Base-by-base conservation (phyloP, 2,797 vertebrate genomes). In the Meriones psammophilus region DNA sequence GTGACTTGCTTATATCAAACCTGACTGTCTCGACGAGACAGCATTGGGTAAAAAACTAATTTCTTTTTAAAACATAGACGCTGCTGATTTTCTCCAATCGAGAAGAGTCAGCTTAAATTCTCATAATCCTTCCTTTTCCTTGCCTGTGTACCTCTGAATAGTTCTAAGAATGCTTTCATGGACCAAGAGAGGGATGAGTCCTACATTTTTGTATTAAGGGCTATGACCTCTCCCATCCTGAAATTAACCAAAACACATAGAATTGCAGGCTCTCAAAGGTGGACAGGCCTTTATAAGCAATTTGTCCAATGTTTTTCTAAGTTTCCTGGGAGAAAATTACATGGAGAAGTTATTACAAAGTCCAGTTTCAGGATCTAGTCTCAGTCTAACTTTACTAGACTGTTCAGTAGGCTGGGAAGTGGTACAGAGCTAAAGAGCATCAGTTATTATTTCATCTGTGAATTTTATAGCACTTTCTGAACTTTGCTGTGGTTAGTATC, bases 1-100 rank as follows among this genome's bases (percentile, higher is more conserved):
- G 54, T 89, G 2, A 0, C 54, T 39, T 93, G 56, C 90, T 89
- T 88, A 64, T 81, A 64, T 58, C 56, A 95, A 94, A 1, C 14
- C n/a, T 95, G 87, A 93, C 42, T 94, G 86, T 60, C 78, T 85
- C 18, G 46, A 94, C 73, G 56, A 93, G 77, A 69, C 18, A 80
- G 46, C 77, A 46, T 94, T 89, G 54, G 88, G 33, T 56, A 84
- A 87, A 60, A 46, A 95, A 74, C 13, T 74, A 64, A 89, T 93
- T 94, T 96, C 20, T 94, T 64, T 85, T 95, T 89, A 79, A 94
- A 92, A 9, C 14, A 20, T 0, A 1, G 60, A 96, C n/a, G 46
- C 66, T 96, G 36, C 14, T 92, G 86, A 73, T 95, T 93, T 96
- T 92, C 87, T 91, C 60, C 79, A 96, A 81, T 92, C 60, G 81